A percentile compares a stretch with the other conserved stretches of the same genome.
Conservation (phyloP, 2,113 vertebrate species). For the Trematomus loennbergii region DNA sequence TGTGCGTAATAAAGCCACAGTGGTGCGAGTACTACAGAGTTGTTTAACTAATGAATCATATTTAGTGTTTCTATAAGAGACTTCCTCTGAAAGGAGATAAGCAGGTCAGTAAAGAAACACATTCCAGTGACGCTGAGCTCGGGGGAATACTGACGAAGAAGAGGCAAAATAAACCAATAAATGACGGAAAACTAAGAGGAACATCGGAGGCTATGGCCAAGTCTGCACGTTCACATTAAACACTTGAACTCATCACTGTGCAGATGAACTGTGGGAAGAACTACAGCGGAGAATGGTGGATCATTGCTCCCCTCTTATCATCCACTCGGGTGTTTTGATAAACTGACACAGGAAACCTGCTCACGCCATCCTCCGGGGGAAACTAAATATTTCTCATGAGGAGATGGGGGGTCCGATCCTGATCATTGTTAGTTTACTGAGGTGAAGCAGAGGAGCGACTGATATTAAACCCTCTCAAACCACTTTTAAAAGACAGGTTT, state of each 20-base stretch:
- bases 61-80: conserved; percentile 27
- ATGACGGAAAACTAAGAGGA: conserved; percentile 62
- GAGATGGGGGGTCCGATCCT: background rate
- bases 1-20: too few species aligned
- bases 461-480: background rate
- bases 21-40: too few species aligned
- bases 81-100: conserved; percentile 46
- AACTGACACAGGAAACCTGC: conserved; percentile 23
- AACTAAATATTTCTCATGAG: conserved; percentile 29
- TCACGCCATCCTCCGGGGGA: conserved; percentile 13
- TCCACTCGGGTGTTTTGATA: conserved; percentile 40
- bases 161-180: conserved; percentile 64
- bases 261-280: conserved; percentile 41
- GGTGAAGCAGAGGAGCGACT: background rate
- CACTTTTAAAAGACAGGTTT: too few species aligned
- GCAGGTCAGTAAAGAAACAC: conserved; percentile 48
- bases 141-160: conserved; percentile 44
- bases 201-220: conserved; percentile 23
- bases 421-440: background rate
- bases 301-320: conserved; percentile 46
- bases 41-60: conserved; percentile 6
- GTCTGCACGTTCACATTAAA: conserved; percentile 69
- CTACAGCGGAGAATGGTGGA: background rate
- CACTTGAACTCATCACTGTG: conserved; percentile 59
- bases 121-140: conserved; percentile 57